These are phyloP conservation scores for Pipra filicauda DNA, from an alignment of 2,113 vertebrate species.

Conservation along the genomic window DNA sequence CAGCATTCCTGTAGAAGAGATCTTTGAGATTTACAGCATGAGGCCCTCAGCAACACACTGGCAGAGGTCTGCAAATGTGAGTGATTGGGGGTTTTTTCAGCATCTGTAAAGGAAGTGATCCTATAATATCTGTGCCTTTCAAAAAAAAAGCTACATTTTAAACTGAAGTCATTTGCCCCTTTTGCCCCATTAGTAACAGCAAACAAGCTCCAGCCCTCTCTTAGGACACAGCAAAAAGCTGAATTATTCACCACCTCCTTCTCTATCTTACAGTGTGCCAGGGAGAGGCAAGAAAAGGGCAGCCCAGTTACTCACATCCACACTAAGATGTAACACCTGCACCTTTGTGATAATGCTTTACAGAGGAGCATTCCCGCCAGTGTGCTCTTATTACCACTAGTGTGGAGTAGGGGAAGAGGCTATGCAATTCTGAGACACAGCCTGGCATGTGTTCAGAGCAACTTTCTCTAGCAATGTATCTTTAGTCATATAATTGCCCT, in stretches of 20 bases:
- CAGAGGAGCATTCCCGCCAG: background rate
- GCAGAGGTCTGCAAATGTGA: constrained; percentile 66
- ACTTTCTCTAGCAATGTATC: background rate
- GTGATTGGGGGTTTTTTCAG: background rate
- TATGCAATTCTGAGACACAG: background rate
- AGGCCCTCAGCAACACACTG: constrained; percentile 59
- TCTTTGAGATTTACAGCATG: constrained; percentile 81
- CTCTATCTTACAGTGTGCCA: background rate
- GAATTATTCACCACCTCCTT: background rate
- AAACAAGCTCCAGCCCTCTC: background rate
- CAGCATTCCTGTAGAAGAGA: constrained; percentile 81
- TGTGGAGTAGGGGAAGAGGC: background rate
- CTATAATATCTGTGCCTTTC: background rate
- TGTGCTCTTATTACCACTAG: background rate
- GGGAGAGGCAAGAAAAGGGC: background rate
- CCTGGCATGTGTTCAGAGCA: background rate
- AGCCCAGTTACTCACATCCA: background rate
- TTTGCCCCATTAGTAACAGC: background rate
- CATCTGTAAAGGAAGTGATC: background rate
- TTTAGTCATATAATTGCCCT: background rate
- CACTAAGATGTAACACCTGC: background rate
- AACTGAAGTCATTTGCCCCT: background rate
- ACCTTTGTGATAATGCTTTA: background rate
- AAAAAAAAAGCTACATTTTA: background rate
- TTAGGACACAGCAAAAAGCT: background rate